Conservation (phyloP, 1,140 invertebrate genomes). For the Heliconius melpomene region DNA sequence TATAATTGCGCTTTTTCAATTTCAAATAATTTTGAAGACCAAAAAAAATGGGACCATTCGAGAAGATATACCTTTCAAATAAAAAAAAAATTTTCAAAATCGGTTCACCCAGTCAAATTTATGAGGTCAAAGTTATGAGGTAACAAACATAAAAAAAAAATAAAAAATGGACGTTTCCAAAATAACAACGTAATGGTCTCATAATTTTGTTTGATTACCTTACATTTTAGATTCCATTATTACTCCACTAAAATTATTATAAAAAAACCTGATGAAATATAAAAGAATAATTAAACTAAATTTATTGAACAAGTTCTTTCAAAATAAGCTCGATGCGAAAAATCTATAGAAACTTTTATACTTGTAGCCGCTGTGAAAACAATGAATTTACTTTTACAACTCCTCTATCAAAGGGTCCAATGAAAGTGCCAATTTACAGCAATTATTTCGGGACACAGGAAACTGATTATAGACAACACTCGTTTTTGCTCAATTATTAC, state of each 20-base stretch:
- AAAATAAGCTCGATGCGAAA: neutral
- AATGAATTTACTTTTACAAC: constrained; percentile 1
- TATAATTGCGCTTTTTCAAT: too few relatives aligned
- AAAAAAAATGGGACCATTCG: too few relatives aligned
- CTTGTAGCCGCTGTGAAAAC: neutral
- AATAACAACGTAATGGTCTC: too few relatives aligned
- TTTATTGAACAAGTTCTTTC: neutral
- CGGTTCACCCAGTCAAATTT: too few relatives aligned
- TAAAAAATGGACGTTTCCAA: too few relatives aligned
- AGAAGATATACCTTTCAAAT: too few relatives aligned
- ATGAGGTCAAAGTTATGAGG: too few relatives aligned
- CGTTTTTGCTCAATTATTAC: constrained; percentile 31
- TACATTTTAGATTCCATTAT: neutral
- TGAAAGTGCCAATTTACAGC: constrained; percentile 34
- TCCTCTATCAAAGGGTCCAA: constrained; percentile 23
- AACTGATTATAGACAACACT: constrained; percentile 31
- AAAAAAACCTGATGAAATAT: neutral
- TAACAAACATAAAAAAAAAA: too few relatives aligned
- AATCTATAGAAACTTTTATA: neutral
- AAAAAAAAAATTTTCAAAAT: too few relatives aligned
- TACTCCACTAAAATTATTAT: neutral
- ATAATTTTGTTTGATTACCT: neutral
- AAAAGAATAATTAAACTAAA: neutral
- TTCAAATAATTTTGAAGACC: too few relatives aligned
- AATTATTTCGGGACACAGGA: constrained; percentile 30